Evolutionary conservation across 2,113 vertebrate genomes (phyloP).

Genomic region (Stercorarius parasiticus): DNA sequence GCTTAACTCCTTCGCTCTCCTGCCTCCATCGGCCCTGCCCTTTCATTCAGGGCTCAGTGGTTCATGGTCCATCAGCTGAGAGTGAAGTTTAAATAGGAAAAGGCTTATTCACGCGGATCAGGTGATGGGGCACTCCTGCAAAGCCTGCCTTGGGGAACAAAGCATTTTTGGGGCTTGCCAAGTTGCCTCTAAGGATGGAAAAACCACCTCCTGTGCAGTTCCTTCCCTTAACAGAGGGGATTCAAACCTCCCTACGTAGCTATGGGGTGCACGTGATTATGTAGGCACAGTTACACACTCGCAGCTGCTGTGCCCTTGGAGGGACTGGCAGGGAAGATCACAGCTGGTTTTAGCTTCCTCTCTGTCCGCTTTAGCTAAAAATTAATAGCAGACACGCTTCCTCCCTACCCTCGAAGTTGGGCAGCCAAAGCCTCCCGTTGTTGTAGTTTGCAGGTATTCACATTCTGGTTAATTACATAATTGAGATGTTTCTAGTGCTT

Average conservation of each 20-base stretch:
- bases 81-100: neutral
- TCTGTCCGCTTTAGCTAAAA: neutral
- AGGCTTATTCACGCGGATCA: conserved; percentile 11
- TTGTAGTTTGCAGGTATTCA: neutral
- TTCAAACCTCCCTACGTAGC: neutral
- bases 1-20: neutral
- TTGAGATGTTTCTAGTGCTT: conserved; percentile 51
- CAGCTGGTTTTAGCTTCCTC: neutral
- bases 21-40: neutral
- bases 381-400: neutral
- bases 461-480: conserved; percentile 23
- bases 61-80: conserved; percentile 28
- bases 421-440: neutral
- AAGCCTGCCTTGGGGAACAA: neutral
- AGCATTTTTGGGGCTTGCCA: neutral
- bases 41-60: neutral
- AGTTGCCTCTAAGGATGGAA: neutral
- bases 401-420: neutral
- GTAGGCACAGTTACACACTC: neutral
- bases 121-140: conserved; percentile 1
- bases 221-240: neutral
- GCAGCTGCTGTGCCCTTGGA: neutral
- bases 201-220: neutral
- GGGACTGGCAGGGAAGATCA: neutral
- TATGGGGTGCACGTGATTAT: neutral